Percentiles rank a stretch among this genome's conserved stretches.
phyloP scores from a whole-genome alignment of 2,888 invertebrate species.

The Leptopilina syphax region DNA sequence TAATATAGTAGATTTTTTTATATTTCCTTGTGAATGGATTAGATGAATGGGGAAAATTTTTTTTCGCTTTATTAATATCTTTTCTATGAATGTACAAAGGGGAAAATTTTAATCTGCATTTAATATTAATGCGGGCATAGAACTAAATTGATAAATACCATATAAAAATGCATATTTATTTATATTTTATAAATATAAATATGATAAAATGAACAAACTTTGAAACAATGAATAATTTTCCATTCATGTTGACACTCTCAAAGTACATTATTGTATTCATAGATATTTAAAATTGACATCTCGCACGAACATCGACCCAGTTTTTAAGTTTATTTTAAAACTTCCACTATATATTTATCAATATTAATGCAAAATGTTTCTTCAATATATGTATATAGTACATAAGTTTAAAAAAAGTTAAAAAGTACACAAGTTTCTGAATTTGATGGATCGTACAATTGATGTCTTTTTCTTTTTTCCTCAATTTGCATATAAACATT shows the following conservation, averaged over 20 bases:
- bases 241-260: background rate
- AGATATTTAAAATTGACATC: slow-evolving; percentile 18
- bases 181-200: too few species aligned
- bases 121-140: background rate
- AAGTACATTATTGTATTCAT: slow-evolving; percentile 29
- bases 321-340: slow-evolving; percentile 18
- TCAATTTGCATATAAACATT: too few species aligned
- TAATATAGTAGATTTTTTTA: too few species aligned
- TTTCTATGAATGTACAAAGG: background rate
- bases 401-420: background rate
- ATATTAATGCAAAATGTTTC: background rate
- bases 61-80: background rate
- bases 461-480: too few species aligned
- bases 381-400: too few species aligned
- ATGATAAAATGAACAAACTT: slow-evolving; percentile 9
- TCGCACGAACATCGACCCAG: slow-evolving; percentile 3
- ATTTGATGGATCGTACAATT: too few species aligned
- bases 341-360: background rate
- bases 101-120: background rate
- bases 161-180: background rate
- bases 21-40: too few species aligned
- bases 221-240: slow-evolving; percentile 12
- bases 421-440: background rate
- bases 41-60: too few species aligned
- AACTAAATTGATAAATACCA: background rate